Evolutionary conservation across 35 echinoderm and acorn worm species (phyloP).

Genomic region (Strongylocentrotus purpuratus): DNA sequence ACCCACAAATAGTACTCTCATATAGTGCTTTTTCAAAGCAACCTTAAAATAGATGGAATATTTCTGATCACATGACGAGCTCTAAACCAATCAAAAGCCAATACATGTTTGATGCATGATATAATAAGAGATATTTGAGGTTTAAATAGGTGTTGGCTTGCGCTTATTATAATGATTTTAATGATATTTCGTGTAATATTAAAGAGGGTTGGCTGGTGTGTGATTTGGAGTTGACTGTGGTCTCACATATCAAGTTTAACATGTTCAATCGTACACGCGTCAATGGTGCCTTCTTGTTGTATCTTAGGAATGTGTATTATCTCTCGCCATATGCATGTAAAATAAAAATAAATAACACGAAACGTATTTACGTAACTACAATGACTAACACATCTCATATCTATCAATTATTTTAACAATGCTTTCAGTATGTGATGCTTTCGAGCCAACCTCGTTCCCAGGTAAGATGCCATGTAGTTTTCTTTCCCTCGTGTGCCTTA

Average conservation of each 20-base stretch:
- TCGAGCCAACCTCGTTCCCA: constrained; percentile 65
- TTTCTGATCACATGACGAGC: too few relatives aligned
- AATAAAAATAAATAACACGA: too few relatives aligned
- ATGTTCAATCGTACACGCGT: neutral
- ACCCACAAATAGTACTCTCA: too few relatives aligned
- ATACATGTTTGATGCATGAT: too few relatives aligned
- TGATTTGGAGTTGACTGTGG: neutral
- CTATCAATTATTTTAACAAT: neutral
- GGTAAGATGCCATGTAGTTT: constrained; percentile 41
- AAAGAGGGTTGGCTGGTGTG: neutral
- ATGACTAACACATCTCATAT: constrained; percentile 8
- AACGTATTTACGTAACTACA: neutral
- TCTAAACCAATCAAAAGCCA: too few relatives aligned
- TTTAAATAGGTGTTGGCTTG: neutral
- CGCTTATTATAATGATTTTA: neutral
- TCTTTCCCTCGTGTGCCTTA: neutral
- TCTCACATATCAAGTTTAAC: neutral
- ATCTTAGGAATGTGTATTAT: neutral
- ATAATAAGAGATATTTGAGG: neutral
- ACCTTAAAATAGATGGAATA: too few relatives aligned
- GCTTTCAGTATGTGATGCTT: constrained; percentile 76
- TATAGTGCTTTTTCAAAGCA: too few relatives aligned
- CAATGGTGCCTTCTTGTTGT: neutral
- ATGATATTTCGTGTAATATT: neutral
- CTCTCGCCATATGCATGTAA: neutral